These are phyloP conservation scores for Stegostoma tigrinum DNA, from an alignment of 2,113 vertebrate genomes.

Conservation along the genomic window DNA sequence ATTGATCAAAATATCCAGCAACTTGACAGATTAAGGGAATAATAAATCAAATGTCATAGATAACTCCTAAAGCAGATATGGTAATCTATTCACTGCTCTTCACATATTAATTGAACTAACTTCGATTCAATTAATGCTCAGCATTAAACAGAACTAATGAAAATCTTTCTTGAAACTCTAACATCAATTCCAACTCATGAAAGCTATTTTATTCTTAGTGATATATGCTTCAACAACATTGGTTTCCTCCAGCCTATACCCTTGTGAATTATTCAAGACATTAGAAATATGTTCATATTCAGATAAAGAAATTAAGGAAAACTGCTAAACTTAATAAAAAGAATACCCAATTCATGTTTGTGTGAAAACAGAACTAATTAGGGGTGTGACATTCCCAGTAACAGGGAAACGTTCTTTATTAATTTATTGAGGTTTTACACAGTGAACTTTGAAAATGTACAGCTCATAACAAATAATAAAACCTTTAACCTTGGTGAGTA, in stretches of 20 bases:
- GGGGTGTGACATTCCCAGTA: neutral
- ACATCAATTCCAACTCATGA: neutral
- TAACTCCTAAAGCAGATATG: neutral
- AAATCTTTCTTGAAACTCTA: neutral
- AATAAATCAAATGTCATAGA: neutral
- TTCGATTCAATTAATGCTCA: neutral
- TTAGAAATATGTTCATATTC: neutral
- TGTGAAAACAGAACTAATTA: neutral
- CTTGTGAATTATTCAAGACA: neutral
- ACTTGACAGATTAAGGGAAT: neutral
- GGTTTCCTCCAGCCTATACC: neutral
- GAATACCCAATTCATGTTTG: neutral
- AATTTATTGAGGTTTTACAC: neutral
- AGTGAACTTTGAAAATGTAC: neutral
- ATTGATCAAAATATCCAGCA: neutral
- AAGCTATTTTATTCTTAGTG: neutral
- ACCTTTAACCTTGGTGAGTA: neutral
- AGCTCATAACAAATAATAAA: neutral
- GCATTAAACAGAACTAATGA: neutral
- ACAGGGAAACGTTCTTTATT: neutral
- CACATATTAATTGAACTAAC: neutral
- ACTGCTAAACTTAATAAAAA: neutral
- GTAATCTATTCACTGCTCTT: neutral
- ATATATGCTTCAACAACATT: no score
- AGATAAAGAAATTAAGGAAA: neutral